These are phyloP conservation scores for Arrhopalites spinosus DNA, from an alignment of 2,888 invertebrate genomes.

Conservation along the genomic window DNA sequence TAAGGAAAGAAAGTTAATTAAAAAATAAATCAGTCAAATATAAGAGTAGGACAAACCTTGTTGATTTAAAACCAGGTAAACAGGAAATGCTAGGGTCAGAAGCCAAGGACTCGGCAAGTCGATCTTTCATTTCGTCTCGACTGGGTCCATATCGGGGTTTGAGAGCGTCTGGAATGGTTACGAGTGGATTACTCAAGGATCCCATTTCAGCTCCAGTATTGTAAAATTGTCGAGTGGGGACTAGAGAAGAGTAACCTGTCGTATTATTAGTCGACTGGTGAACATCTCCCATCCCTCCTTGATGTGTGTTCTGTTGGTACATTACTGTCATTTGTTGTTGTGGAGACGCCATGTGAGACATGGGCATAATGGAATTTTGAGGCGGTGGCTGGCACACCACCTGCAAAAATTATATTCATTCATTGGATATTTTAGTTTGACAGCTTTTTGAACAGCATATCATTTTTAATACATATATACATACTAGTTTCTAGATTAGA, in stretches of 20 bases:
- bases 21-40: not conserved
- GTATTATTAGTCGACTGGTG: not conserved
- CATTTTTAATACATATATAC: too few relatives aligned
- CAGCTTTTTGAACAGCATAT: too few relatives aligned
- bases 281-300: conserved; percentile 8
- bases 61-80: conserved; percentile 37
- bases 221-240: not conserved
- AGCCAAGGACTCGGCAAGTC: conserved; percentile 33
- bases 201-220: conserved; percentile 33
- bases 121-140: conserved; percentile 43
- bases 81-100: conserved; percentile 26
- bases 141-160: conserved; percentile 25
- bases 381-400: not conserved
- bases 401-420: not conserved
- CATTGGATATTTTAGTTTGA: too few relatives aligned
- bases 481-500: too few relatives aligned
- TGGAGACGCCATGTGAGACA: not conserved
- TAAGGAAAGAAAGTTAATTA: not conserved
- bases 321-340: too few relatives aligned
- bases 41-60: not conserved
- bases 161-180: not conserved
- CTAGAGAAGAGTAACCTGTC: not conserved
- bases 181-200: conserved; percentile 19
- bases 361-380: not conserved
- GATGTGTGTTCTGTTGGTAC: not conserved